Conservation (phyloP, 2,113 vertebrate genomes). For the Pipra filicauda region DNA sequence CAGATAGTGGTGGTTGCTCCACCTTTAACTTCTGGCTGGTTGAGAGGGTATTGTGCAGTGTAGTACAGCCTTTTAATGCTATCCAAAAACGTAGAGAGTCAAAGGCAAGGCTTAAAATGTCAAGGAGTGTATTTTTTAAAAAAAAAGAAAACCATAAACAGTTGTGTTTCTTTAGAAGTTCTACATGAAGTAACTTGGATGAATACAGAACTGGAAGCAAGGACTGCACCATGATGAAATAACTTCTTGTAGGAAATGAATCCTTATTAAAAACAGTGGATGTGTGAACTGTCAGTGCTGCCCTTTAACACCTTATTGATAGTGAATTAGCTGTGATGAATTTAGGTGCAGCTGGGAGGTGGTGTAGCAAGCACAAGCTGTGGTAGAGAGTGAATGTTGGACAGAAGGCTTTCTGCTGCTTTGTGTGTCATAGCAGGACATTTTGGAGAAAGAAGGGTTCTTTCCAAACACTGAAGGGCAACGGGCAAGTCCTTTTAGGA, state of each 20-base stretch:
- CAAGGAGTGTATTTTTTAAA: neutral
- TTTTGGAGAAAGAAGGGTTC: neutral
- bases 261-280: neutral
- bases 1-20: neutral
- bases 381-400: neutral
- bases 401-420: neutral
- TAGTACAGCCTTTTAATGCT: neutral
- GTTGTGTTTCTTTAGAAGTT: neutral
- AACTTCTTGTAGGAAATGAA: neutral
- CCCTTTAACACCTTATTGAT: neutral
- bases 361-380: neutral
- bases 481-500: neutral
- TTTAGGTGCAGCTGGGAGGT: neutral
- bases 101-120: neutral
- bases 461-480: neutral
- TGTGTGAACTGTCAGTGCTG: neutral
- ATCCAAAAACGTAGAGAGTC: neutral
- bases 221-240: neutral
- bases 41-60: neutral
- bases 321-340: neutral
- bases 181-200: neutral
- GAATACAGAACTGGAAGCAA: neutral
- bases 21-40: neutral
- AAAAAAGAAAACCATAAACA: neutral
- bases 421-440: neutral